Evolutionary conservation across 2,888 invertebrate species (phyloP), one percentile per base, ranked within the genome.

Genomic region (Asteroscopus sphinx): DNA sequence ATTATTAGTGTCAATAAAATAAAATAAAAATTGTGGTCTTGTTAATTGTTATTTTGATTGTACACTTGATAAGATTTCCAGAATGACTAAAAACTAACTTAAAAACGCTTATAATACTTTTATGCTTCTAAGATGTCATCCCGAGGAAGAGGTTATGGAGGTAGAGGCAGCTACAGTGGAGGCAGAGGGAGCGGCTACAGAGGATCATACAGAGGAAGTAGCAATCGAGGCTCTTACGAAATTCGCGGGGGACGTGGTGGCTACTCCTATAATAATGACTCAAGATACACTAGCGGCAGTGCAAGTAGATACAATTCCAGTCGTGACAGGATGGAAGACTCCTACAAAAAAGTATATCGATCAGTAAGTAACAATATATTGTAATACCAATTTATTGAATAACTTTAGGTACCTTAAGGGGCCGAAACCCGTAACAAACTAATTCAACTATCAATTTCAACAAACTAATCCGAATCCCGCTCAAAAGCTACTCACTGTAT

Each of bases 301-400:
- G 82, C 81, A n/a, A 88, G 83, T 62, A 83, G 92, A 80, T 93
- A 93, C 62, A 85, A 85, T 51, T 85, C 84, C 40, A 79, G 80
- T 48, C 86, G 93, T 30, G 93, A 93, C 48, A 83, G 93, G 67
- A 88, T 92, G 45, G 94, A 94, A 33, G 93, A 94, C 36, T 88
- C 93, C 0, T 94, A 93, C 67, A 94, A 94, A 77, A 94, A 93
- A 68, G 76, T 90, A 5, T 94, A 94, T 77, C 84, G 94, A 90
- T 87, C 92, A 46, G 94, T 94, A 81, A 89, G 90, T 85, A 52
- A 6, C 26, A 26, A 8, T 21, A 21, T 21, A 21, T 3, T 21
- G 17, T 21, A n/a, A n/a, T n/a, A n/a, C n/a, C n/a, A n/a, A n/a
- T n/a, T n/a, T n/a, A n/a, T n/a, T n/a, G n/a, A n/a, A n/a, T n/a